phyloP scores from a whole-genome alignment of 92 coral and sea anemone genomes.

The Parazoanthus atlanticus region DNA sequence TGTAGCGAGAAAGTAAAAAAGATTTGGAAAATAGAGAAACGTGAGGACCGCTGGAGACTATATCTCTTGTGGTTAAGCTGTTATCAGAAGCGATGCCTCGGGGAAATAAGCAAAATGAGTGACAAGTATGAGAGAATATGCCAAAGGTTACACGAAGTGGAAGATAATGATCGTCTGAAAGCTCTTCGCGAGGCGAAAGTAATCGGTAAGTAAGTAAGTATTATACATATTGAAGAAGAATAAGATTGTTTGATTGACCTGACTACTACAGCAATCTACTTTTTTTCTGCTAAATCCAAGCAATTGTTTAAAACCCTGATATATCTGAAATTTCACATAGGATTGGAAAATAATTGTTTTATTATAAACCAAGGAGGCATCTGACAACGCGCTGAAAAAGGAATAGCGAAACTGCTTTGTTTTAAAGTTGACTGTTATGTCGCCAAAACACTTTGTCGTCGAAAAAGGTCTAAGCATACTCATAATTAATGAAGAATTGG shows the following conservation, averaged over 20 bases:
- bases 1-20: slow-evolving; percentile 23
- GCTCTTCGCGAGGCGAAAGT: slow-evolving; percentile 73
- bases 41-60: slow-evolving; percentile 59
- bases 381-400: too few relatives aligned
- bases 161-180: slow-evolving; percentile 62
- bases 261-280: background rate
- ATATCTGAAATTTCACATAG: too few relatives aligned
- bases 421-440: too few relatives aligned
- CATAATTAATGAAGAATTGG: background rate
- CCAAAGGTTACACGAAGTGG: slow-evolving; percentile 69
- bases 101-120: slow-evolving; percentile 47
- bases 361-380: too few relatives aligned
- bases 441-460: background rate
- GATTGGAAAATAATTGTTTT: background rate
- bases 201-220: slow-evolving; percentile 60
- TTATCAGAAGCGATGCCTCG: slow-evolving; percentile 52
- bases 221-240: too few relatives aligned
- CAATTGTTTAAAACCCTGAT: too few relatives aligned
- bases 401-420: too few relatives aligned
- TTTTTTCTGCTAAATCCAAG: too few relatives aligned
- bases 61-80: slow-evolving; percentile 74
- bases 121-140: slow-evolving; percentile 56
- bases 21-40: slow-evolving; percentile 31
- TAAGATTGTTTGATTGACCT: too few relatives aligned
- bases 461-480: background rate